Conservation (phyloP, 2,113 vertebrate genomes). For the Erinaceus europaeus region DNA sequence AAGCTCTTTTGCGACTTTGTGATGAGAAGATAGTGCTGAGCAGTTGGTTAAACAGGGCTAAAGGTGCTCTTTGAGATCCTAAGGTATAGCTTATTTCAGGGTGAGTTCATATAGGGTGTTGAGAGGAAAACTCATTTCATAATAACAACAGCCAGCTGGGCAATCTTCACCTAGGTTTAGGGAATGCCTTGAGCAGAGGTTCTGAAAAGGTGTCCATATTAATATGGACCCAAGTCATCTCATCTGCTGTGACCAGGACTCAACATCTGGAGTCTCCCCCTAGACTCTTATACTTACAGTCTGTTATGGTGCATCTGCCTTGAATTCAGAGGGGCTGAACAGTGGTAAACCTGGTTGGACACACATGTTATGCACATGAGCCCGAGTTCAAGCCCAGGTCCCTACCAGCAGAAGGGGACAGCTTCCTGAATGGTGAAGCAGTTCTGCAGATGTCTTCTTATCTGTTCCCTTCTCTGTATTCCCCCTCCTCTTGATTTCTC, state of each 20-base stretch:
- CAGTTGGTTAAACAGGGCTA: background rate
- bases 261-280: background rate
- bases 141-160: background rate
- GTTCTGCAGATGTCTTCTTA: no score
- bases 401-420: no score
- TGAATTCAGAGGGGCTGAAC: no score
- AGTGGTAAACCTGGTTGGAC: no score
- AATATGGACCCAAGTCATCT: background rate
- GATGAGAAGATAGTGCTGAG: background rate
- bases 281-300: background rate
- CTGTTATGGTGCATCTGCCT: no score
- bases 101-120: background rate
- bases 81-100: background rate
- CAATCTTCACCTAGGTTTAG: background rate
- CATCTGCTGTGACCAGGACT: background rate
- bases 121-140: conserved; percentile 10
- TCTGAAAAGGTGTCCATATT: background rate
- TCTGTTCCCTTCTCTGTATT: no score
- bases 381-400: no score
- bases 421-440: no score
- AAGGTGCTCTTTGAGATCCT: background rate
- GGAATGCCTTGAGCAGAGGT: background rate
- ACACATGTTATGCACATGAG: no score
- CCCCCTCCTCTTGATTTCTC: no score
- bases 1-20: background rate